phyloP scores from a whole-genome alignment of 2,113 vertebrate genomes.

The Rallus limicola region DNA sequence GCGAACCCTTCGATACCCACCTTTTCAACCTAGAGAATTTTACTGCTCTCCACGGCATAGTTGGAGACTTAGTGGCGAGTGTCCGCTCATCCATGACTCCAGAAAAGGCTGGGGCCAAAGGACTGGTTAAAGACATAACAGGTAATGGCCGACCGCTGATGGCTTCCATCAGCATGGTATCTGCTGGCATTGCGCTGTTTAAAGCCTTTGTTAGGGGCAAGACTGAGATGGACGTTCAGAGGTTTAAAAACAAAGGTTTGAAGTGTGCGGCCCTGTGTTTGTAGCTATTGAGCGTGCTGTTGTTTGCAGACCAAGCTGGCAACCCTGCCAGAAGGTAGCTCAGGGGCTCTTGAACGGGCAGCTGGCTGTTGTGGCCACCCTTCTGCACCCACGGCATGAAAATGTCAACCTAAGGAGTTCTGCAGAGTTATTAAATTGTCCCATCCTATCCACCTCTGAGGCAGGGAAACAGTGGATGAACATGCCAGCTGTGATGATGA shows the following conservation, averaged over 20 bases:
- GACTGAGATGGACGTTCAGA: conserved; percentile 60
- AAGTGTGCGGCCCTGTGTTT: rapidly evolving
- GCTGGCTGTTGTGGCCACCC: not conserved
- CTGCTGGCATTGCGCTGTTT: conserved; percentile 22
- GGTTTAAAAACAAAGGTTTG: conserved; percentile 81
- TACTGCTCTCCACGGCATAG: conserved; percentile 80
- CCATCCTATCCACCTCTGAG: not conserved
- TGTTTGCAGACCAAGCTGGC: not conserved
- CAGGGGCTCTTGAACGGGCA: not conserved
- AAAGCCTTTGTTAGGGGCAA: not conserved
- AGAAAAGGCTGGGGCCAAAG: conserved; percentile 76
- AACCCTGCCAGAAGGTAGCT: not conserved
- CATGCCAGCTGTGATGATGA: not conserved
- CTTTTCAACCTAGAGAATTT: conserved; percentile 88
- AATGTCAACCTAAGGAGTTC: not conserved
- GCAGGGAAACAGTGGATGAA: not conserved
- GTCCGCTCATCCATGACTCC: conserved; percentile 77
- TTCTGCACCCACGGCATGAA: not conserved
- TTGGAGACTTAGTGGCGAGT: conserved; percentile 83
- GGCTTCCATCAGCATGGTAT: conserved; percentile 19
- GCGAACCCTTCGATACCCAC: conserved; percentile 76
- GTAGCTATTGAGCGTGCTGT: rapidly evolving
- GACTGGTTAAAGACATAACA: conserved; percentile 83
- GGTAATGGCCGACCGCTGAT: conserved; percentile 78
- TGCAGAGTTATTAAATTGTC: not conserved